These are phyloP conservation scores for Caenorhabditis sulstoni DNA, from an alignment of 2,888 invertebrate genomes.

Conservation along the genomic window DNA sequence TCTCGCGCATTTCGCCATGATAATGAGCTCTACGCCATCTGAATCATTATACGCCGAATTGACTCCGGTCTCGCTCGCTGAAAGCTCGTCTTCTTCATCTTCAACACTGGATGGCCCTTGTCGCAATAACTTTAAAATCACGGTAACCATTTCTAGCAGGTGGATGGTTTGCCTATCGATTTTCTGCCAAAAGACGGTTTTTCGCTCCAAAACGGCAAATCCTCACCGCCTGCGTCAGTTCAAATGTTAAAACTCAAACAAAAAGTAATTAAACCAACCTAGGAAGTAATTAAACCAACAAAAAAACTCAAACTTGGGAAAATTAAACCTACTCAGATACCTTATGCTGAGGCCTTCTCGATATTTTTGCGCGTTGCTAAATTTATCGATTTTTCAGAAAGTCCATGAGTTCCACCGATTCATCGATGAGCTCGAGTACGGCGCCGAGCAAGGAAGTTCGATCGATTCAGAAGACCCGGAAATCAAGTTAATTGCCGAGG, in stretches of 20 bases:
- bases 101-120: conserved; percentile 1
- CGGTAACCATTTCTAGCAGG: conserved; percentile 21
- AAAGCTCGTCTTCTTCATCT: conserved; percentile 4
- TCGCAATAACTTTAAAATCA: conserved; percentile 3
- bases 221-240: conserved; percentile 20
- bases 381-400: conserved; percentile 38
- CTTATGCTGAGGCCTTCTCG: conserved; percentile 53
- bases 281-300: conserved; percentile 1
- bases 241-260: conserved; percentile 38
- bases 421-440: conserved; percentile 39
- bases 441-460: no score
- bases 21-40: conserved; percentile 6
- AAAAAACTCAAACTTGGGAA: conserved; percentile 58
- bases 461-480: no score
- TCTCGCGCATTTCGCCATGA: not conserved
- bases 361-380: conserved; percentile 2
- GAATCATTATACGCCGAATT: conserved; percentile 21
- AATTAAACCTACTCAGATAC: conserved; percentile 67
- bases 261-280: conserved; percentile 52
- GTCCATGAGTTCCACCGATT: conserved; percentile 27
- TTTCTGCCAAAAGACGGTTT: not conserved
- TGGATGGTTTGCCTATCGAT: not conserved
- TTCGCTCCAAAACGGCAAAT: conserved; percentile 1
- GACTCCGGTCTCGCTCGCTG: conserved; percentile 32
- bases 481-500: not conserved